These are phyloP conservation scores for Mercenaria mercenaria DNA, from an alignment of 1,140 invertebrate species.

Conservation along the genomic window DNA sequence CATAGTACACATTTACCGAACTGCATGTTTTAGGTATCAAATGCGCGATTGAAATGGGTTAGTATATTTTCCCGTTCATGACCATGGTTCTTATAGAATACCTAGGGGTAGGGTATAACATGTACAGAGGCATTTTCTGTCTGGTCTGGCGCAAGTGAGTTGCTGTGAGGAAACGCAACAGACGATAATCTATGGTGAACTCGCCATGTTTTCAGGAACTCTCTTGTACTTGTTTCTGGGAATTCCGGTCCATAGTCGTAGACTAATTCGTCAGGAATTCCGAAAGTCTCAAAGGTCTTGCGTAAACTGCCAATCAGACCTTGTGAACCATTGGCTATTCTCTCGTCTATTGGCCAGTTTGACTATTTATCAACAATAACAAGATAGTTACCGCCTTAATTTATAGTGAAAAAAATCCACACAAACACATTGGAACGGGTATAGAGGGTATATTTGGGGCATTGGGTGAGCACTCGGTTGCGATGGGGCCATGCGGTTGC, in stretches of 20 bases:
- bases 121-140: no score
- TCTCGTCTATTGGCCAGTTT: constrained; percentile 73
- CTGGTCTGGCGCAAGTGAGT: no score
- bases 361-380: constrained; percentile 69
- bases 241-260: constrained; percentile 71
- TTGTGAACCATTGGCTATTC: constrained; percentile 31
- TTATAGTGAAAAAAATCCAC: constrained; percentile 69
- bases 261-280: constrained; percentile 66
- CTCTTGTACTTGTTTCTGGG: constrained; percentile 45
- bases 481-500: constrained; percentile 61
- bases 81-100: no score
- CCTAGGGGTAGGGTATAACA: no score
- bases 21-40: no score
- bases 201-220: constrained; percentile 66
- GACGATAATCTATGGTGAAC: constrained; percentile 69
- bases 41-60: no score
- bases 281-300: constrained; percentile 69
- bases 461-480: constrained; percentile 53
- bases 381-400: constrained; percentile 64
- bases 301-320: constrained; percentile 63
- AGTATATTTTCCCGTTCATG: no score
- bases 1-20: no score
- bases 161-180: constrained; percentile 66
- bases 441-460: constrained; percentile 61
- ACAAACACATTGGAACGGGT: constrained; percentile 74